Evolutionary conservation across 1,140 invertebrate genomes (phyloP).

Genomic region (Drosophila fuyamai): DNA sequence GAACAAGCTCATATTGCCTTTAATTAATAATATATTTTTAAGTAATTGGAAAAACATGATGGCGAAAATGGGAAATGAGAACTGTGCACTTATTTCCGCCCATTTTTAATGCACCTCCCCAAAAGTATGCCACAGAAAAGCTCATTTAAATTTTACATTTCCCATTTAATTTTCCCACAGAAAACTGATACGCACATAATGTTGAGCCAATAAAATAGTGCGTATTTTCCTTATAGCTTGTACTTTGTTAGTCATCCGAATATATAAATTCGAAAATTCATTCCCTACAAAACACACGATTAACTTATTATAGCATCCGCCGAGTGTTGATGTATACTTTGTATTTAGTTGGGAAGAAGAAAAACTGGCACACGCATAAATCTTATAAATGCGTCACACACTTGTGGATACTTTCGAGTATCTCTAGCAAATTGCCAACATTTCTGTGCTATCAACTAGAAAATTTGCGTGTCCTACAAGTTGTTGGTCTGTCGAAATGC

Average conservation of each 20-base stretch:
- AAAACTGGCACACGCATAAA: conserved; percentile 80
- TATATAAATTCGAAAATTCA: conserved; percentile 52
- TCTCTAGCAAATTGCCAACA: conserved; percentile 61
- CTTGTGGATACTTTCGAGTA: conserved; percentile 38
- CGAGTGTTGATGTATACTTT: conserved; percentile 15
- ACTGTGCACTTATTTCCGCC: background rate
- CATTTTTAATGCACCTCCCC: background rate
- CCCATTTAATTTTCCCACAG: background rate
- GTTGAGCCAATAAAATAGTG: conserved; percentile 14
- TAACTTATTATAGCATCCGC: conserved; percentile 47
- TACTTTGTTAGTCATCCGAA: conserved; percentile 34
- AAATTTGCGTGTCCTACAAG: conserved; percentile 64
- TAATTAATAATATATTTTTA: background rate
- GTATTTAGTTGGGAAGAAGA: conserved; percentile 57
- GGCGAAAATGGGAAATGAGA: background rate
- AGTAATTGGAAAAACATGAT: background rate
- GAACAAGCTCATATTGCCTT: background rate
- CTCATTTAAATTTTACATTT: conserved; percentile 6
- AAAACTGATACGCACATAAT: background rate
- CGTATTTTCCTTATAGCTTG: conserved; percentile 15
- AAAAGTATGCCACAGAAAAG: conserved; percentile 34
- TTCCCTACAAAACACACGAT: conserved; percentile 58
- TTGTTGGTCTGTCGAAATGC: conserved; percentile 44
- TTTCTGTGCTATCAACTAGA: conserved; percentile 75
- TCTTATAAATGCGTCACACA: conserved; percentile 65